Conservation (phyloP, 53 echinoderm and acorn worm genomes). For the Echinometra lucunter region DNA sequence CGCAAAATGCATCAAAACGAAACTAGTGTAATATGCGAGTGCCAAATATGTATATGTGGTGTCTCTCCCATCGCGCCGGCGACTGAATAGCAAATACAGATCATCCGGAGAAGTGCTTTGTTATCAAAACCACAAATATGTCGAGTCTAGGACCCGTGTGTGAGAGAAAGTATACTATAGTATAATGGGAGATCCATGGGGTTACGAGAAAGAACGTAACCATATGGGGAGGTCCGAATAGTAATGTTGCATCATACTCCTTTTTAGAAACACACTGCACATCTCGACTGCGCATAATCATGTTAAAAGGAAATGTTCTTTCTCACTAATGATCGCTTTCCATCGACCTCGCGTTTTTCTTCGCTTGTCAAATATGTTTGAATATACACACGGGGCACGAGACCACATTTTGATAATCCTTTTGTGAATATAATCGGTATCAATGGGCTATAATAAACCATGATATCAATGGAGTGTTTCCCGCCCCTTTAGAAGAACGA, state of each 20-base stretch:
- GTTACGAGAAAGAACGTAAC: too few relatives aligned
- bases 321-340: neutral
- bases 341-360: neutral
- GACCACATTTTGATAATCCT: neutral
- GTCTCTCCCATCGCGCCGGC: neutral
- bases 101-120: constrained; percentile 34
- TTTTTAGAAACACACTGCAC: neutral
- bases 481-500: neutral
- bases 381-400: neutral
- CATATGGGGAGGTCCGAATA: too few relatives aligned
- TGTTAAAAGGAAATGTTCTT: neutral
- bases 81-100: constrained; percentile 27
- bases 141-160: neutral
- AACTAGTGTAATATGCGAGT: neutral
- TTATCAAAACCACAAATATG: constrained; percentile 18
- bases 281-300: neutral
- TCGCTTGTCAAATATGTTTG: neutral
- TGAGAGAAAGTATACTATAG: neutral
- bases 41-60: constrained; percentile 29
- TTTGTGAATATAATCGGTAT: neutral
- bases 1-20: constrained; percentile 22
- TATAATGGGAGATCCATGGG: neutral
- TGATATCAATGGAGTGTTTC: neutral
- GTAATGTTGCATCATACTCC: neutral
- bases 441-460: neutral